A percentile compares a stretch with the other conserved stretches of the same genome.
Conservation (phyloP, 2,888 invertebrate genomes). For the Linnaemya tessellans region DNA sequence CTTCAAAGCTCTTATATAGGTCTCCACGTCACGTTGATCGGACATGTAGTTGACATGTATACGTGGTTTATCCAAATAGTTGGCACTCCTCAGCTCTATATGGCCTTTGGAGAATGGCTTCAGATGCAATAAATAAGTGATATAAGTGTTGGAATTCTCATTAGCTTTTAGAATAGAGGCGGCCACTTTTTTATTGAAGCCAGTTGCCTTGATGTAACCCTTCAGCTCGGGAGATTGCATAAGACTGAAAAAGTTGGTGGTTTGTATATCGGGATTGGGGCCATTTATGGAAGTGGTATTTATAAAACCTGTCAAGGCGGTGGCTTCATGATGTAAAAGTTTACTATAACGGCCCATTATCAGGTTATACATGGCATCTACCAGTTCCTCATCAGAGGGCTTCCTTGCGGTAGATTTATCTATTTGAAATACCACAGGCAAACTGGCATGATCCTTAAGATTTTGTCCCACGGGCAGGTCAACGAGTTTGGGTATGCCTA, state of each 20-base stretch:
- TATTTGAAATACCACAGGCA: constrained; percentile 84
- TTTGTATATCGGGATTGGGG: constrained; percentile 86
- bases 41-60: constrained; percentile 86
- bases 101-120: constrained; percentile 84
- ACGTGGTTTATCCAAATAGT: constrained; percentile 85
- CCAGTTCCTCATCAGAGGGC: constrained; percentile 82
- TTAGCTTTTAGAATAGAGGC: constrained; percentile 80
- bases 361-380: constrained; percentile 84
- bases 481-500: constrained; percentile 78
- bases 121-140: constrained; percentile 80
- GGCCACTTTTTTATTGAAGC: constrained; percentile 79
- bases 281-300: constrained; percentile 84
- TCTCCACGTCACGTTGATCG: constrained; percentile 84
- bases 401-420: constrained; percentile 82
- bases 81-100: constrained; percentile 84
- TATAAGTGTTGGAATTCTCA: constrained; percentile 78
- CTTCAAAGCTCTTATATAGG: constrained; percentile 80
- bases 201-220: constrained; percentile 80
- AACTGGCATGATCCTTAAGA: constrained; percentile 91
- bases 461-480: constrained; percentile 87
- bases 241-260: constrained; percentile 84
- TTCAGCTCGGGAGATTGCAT: constrained; percentile 82
- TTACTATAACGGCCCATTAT: constrained; percentile 84
- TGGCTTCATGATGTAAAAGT: constrained; percentile 83
- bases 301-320: constrained; percentile 85